phyloP scores from a whole-genome alignment of 2,888 invertebrate genomes.

The Cancer borealis region DNA sequence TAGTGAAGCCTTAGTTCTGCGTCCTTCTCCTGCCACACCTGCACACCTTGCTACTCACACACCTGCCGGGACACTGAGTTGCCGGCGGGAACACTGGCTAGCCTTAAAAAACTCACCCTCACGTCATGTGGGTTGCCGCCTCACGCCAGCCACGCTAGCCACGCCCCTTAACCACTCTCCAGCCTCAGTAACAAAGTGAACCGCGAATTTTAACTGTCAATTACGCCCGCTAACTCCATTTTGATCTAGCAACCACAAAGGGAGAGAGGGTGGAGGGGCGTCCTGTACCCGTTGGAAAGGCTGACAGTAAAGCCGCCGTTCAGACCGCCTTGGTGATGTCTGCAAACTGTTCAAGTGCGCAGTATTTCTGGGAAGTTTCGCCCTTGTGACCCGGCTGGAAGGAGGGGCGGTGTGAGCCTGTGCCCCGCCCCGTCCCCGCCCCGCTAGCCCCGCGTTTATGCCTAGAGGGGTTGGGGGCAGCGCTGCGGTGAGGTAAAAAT shows the following conservation, averaged over 20 bases:
- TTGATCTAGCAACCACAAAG: neutral
- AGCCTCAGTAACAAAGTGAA: neutral
- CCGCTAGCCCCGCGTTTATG: neutral
- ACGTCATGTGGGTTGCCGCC: neutral
- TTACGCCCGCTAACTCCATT: neutral
- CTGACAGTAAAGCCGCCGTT: neutral
- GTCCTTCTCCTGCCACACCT: neutral
- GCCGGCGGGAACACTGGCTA: neutral
- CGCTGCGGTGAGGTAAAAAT: neutral
- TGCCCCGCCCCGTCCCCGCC: neutral
- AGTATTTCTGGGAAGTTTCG: neutral
- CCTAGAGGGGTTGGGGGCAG: neutral
- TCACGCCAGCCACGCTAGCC: neutral
- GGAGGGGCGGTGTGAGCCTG: neutral
- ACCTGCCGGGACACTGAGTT: neutral
- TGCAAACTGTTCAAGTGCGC: neutral
- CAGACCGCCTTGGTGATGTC: neutral
- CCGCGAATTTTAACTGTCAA: neutral
- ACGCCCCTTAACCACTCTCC: neutral
- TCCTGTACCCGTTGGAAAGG: neutral
- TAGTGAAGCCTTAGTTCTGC: too few species aligned
- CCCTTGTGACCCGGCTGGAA: neutral
- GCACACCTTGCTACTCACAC: neutral
- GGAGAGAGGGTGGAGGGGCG: neutral
- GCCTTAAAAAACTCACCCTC: neutral